These are phyloP conservation scores for Hartigia nigra DNA, from an alignment of 2,888 invertebrate genomes.

Conservation along the genomic window DNA sequence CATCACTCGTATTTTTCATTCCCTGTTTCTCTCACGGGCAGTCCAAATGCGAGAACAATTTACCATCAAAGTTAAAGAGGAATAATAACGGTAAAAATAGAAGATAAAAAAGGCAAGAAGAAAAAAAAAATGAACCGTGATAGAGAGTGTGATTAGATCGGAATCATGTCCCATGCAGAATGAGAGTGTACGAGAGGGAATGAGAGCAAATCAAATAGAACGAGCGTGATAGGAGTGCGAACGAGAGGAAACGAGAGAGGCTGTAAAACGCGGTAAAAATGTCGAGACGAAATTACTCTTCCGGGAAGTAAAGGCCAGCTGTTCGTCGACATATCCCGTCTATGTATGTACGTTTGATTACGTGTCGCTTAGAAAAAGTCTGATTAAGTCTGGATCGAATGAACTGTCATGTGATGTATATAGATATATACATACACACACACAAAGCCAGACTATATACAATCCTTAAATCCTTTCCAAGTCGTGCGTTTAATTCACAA, in stretches of 20 bases:
- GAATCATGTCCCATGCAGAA: background rate
- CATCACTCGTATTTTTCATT: background rate
- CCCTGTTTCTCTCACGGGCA: background rate
- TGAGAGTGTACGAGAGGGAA: background rate
- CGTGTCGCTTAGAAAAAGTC: background rate
- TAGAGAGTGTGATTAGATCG: background rate
- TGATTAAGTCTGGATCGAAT: background rate
- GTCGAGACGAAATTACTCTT: slow-evolving; percentile 2
- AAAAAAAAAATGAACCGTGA: background rate
- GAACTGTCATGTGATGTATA: background rate
- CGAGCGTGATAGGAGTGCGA: background rate
- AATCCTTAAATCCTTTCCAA: background rate
- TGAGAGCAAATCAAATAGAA: background rate
- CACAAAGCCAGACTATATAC: background rate
- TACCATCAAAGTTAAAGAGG: background rate
- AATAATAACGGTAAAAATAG: background rate
- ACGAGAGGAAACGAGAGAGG: background rate
- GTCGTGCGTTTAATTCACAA: background rate
- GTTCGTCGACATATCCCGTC: background rate
- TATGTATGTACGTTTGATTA: background rate
- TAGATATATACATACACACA: background rate
- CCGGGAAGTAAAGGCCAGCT: background rate
- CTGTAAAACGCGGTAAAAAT: slow-evolving; percentile 1
- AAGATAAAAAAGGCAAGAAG: background rate
- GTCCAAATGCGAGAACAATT: background rate